Conservation (phyloP, 2,797 vertebrate species). For the Erpetoichthys calabaricus region DNA sequence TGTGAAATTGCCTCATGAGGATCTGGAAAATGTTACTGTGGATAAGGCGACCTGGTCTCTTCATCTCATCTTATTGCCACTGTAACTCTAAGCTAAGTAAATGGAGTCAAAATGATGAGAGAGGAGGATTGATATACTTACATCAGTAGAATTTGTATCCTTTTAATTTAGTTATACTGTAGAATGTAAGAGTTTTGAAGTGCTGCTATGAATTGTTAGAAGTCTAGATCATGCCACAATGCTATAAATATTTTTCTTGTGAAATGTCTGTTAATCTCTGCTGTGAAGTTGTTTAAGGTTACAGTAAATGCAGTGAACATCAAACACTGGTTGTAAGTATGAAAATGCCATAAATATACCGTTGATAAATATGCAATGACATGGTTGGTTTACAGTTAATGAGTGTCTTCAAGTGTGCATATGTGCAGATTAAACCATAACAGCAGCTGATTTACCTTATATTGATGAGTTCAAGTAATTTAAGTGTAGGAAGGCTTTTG, state of each 20-base stretch:
- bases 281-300: constrained; percentile 5
- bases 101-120: no score
- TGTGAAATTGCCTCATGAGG: no score
- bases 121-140: no score
- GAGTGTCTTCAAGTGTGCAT: constrained; percentile 10
- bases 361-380: constrained; percentile 8
- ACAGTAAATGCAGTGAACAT: constrained; percentile 2
- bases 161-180: no score
- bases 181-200: no score
- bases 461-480: constrained; percentile 6
- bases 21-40: no score
- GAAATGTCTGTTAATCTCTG: constrained; percentile 8
- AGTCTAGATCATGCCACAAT: no score
- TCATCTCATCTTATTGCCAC: no score
- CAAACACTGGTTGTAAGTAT: constrained; percentile 6
- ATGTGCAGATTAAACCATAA: constrained; percentile 10
- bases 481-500: constrained; percentile 5
- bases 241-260: background rate
- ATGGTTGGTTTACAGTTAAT: constrained; percentile 10
- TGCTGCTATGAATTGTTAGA: no score
- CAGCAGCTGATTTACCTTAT: constrained; percentile 10
- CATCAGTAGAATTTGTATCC: no score
- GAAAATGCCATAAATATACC: constrained; percentile 5
- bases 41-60: no score
- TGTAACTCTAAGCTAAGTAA: no score